Percentiles rank a stretch among this genome's conserved stretches.
Conservation (phyloP, 1,140 invertebrate species). For the Pissodes strobi region DNA sequence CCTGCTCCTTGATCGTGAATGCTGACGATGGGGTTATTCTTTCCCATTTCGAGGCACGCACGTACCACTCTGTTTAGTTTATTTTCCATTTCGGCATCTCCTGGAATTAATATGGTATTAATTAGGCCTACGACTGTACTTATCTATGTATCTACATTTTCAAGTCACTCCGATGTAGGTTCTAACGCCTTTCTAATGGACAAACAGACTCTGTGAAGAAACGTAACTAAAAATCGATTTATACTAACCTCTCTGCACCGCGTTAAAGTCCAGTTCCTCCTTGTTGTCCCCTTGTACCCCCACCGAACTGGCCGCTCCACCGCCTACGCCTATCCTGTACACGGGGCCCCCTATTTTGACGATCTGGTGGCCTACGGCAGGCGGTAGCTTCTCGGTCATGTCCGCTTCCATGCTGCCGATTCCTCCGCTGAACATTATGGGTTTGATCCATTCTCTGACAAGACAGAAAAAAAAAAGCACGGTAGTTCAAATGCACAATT, state of each 20-base stretch:
- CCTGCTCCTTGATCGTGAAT: slow-evolving; percentile 96
- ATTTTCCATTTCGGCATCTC: slow-evolving; percentile 98
- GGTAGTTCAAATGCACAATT: no score
- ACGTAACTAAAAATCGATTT: no score
- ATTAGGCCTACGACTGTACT: no score
- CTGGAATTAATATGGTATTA: no score
- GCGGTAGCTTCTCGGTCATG: slow-evolving; percentile 74
- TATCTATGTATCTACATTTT: no score
- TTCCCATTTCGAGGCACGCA: slow-evolving; percentile 83
- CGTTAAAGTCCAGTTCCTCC: slow-evolving; percentile 89
- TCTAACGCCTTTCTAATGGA: no score
- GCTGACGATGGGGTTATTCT: slow-evolving; percentile 87
- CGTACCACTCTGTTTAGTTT: slow-evolving; percentile 93
- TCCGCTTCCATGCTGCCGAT: slow-evolving; percentile 86
- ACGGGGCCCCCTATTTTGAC: slow-evolving; percentile 96
- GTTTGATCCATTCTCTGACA: slow-evolving; percentile 89
- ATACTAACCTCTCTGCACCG: slow-evolving; percentile 81
- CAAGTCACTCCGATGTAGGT: no score
- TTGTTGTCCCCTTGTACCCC: slow-evolving; percentile 87
- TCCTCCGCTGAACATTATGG: slow-evolving; percentile 98
- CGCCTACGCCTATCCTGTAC: slow-evolving; percentile 96
- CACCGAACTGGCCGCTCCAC: slow-evolving; percentile 95
- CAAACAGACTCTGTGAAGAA: no score
- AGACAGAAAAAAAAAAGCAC: background rate
- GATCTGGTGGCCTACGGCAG: slow-evolving; percentile 81